Evolutionary conservation across 2,797 vertebrate species (phyloP), one percentile per base, ranked within the genome.

Genomic region (Cyclopterus lumpus): DNA sequence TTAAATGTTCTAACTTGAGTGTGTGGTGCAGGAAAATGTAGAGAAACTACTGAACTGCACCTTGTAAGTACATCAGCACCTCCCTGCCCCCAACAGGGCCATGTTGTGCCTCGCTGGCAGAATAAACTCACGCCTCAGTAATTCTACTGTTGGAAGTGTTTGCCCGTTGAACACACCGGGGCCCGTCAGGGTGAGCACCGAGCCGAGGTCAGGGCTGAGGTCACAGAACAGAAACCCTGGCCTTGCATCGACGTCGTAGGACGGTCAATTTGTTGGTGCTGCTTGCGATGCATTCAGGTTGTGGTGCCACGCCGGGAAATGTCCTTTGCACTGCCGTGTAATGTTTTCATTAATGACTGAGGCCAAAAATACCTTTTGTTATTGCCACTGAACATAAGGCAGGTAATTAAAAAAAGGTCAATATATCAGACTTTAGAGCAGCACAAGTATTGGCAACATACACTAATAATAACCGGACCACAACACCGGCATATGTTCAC

Each of bases 121-220:
- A 84, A 89, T 36, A 38, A 75, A 42, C 82, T 66, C 48, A 93
- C 65, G 86, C 81, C 71, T 88, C 81, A 67, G 48, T 79, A 76
- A 73, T 70, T 74, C 80, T 49, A 70, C 78, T 86, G 81, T 85
- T 53, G 78, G 76, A 12, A 81, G 70, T 34, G 74, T 67, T 73
- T 76, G 69, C 73, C 71, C 8, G 51, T 74, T 75, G 66, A 80
- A 77, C 34, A 10, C 54, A 44, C 36, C 15, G 69, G 55, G 44
- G 28, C 46, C 46, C 14, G 36, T 30, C 62, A 22, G 46, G 62
- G 26, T 24, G 14, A 66, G 59, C 1, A 88, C 69, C 3, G 66
- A 67, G 69, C 77, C 78, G 79, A 81, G 81, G 83, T 85, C 79
- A 84, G 67, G 0, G 79, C 77, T 80, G 53, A 38, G 62, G 75